Evolutionary conservation across 2,797 vertebrate species (phyloP), one percentile per base, ranked within the genome.

Genomic region (Champsocephalus gunnari): DNA sequence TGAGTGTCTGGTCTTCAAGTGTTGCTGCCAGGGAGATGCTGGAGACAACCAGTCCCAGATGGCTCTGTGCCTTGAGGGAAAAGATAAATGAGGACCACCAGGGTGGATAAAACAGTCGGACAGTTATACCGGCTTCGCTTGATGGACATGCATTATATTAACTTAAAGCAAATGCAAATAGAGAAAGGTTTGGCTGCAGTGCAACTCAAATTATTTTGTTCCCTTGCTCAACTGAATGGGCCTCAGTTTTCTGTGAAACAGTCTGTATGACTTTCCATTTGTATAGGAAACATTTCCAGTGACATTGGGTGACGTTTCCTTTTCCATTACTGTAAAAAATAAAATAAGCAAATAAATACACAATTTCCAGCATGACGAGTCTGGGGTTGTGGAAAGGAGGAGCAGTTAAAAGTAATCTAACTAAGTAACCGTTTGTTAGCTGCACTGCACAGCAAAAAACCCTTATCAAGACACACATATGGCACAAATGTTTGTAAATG

Each of bases 321-420:
- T 93, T 93, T 93, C 89, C 88, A 89, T 86, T 88, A 73, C 79
- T 68, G 50, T 74, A 24, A 81, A 81, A 82, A 86, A 81, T 70
- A 84, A 91, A 90, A 92, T 71, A 89, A 92, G 75, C 75, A 88
- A 89, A 92, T 86, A 93, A 92, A 93, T 86, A 89, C 77, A 89
- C 68, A 75, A 73, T 59, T 80, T 93, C 75, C 87, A 88, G 66
- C 67, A 88, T 88, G 85, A 66, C 75, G 73, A 77, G 48, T 79
- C 53, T 57, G 77, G 69, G 87, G 84, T 81, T 89, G 88, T 93
- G 91, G 89, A 93, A 92, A 88, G 66, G 66, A 79, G 66, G 60
- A 78, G 72, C 55, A 63, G 60, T 77, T 64, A 47, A 45, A 72
- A 62, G 50, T 12, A 28, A 19, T 60, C 71, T 13, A 38, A 38